phyloP scores from a whole-genome alignment of 2,113 vertebrate species.

The Pituophis catenifer region DNA sequence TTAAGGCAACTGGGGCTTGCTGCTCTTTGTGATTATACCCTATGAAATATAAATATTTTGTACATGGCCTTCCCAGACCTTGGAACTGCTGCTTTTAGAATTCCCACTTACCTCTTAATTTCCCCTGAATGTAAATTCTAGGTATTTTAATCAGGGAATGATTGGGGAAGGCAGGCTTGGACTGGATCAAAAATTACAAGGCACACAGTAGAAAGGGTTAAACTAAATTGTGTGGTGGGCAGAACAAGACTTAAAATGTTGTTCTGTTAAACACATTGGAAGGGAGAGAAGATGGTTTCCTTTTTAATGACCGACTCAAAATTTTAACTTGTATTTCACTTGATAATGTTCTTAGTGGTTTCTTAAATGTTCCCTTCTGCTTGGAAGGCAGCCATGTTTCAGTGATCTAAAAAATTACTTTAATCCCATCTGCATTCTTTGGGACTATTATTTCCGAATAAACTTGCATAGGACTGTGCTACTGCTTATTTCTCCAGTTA shows the following conservation, averaged over 20 bases:
- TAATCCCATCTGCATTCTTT: background rate
- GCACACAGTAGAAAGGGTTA: background rate
- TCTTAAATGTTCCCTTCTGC: constrained; percentile 10
- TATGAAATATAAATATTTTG: background rate
- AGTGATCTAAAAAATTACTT: constrained; percentile 22
- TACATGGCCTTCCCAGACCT: background rate
- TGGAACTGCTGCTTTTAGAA: background rate
- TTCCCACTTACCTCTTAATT: background rate
- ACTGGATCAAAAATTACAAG: background rate
- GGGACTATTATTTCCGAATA: background rate
- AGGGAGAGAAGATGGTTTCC: background rate
- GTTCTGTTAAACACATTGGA: background rate
- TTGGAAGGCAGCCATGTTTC: constrained; percentile 30
- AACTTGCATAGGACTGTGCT: background rate
- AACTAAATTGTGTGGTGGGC: background rate
- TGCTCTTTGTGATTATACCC: background rate
- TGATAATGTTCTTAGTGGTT: background rate
- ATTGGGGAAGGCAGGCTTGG: background rate
- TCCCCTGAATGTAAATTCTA: background rate
- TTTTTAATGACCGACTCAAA: background rate
- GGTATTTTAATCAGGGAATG: background rate
- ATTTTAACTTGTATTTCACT: background rate
- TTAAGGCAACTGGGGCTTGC: background rate
- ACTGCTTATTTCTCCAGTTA: constrained; percentile 8
- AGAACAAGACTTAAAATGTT: background rate